Conservation (phyloP, 1,140 invertebrate genomes). For the Hirudo medicinalis region DNA sequence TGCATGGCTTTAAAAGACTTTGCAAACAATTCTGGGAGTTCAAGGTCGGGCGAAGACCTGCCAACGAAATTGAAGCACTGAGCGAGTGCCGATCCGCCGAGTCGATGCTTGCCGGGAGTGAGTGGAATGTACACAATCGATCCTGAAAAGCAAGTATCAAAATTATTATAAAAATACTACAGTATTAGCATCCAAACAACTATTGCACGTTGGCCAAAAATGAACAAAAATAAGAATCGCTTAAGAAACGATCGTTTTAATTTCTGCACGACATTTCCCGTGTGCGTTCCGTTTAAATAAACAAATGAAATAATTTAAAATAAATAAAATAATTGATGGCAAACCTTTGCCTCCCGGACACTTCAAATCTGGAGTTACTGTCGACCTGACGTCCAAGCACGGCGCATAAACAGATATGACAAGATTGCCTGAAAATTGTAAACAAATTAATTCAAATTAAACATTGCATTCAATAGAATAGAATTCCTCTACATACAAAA, state of each 20-base stretch:
- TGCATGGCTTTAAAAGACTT: conserved; percentile 71
- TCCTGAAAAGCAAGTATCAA: conserved; percentile 32
- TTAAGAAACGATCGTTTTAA: no score
- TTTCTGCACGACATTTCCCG: no score
- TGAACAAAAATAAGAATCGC: no score
- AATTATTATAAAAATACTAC: no score
- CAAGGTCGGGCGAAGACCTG: conserved; percentile 62
- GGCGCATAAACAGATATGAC: conserved; percentile 88
- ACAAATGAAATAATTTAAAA: no score
- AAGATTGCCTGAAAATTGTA: conserved; percentile 60
- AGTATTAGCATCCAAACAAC: no score
- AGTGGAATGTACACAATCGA: conserved; percentile 57
- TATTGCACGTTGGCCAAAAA: no score
- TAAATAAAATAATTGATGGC: background rate
- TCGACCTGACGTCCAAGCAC: conserved; percentile 65
- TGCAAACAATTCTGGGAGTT: conserved; percentile 52
- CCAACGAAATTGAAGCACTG: conserved; percentile 79
- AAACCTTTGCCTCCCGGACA: conserved; percentile 46
- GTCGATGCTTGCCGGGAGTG: conserved; percentile 49
- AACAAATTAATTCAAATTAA: background rate
- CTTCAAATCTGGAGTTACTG: conserved; percentile 78
- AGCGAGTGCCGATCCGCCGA: conserved; percentile 80
- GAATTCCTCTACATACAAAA: no score
- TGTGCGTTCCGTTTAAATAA: no score
- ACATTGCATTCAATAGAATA: no score